Conservation (phyloP, 2,113 vertebrate species). For the Oxyruncus cristatus region DNA sequence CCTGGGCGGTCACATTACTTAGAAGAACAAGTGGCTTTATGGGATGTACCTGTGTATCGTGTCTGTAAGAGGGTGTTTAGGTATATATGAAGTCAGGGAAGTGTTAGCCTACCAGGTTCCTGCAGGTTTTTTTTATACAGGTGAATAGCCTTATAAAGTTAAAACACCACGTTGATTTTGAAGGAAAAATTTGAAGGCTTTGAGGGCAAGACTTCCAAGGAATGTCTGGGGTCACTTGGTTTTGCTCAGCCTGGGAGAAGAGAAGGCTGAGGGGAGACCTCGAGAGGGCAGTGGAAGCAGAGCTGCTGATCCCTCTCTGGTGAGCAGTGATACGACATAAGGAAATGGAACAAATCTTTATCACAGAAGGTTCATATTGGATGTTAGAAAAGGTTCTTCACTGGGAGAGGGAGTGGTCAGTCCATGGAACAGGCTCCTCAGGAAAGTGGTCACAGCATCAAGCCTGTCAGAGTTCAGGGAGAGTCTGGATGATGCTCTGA, state of each 20-base stretch:
- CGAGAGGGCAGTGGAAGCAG: accelerated
- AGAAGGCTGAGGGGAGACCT: background rate
- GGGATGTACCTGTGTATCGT: background rate
- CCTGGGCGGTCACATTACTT: background rate
- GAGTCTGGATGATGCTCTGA: accelerated
- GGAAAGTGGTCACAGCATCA: no score
- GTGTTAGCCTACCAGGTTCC: background rate
- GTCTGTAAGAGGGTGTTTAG: background rate
- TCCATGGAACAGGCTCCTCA: background rate
- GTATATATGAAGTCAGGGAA: background rate
- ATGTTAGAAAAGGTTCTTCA: background rate
- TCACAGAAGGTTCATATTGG: background rate
- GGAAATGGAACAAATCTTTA: background rate
- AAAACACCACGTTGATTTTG: background rate
- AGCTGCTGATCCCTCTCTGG: background rate
- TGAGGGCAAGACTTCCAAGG: accelerated
- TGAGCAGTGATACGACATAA: accelerated
- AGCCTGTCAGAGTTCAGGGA: background rate
- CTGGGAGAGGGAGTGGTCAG: accelerated
- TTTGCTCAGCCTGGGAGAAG: background rate
- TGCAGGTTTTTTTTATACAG: accelerated
- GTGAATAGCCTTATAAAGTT: background rate
- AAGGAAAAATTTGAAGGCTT: background rate
- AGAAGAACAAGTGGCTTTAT: background rate
- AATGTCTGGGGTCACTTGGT: background rate